Conservation (phyloP, 2,797 vertebrate genomes). For the Pseudotriccus pelzelni region DNA sequence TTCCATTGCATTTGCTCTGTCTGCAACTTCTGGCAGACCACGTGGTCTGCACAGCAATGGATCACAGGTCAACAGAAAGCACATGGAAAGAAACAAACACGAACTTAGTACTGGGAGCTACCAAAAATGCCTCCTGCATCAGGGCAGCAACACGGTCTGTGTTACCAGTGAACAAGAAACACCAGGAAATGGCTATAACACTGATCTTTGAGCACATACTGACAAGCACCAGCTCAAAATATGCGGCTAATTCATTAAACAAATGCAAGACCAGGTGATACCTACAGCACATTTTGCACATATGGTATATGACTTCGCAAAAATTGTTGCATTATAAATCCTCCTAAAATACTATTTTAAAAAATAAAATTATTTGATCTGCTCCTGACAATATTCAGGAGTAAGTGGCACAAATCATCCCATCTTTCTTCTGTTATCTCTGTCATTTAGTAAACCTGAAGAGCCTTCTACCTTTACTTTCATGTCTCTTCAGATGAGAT, state of each 20-base stretch:
- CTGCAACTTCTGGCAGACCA: neutral
- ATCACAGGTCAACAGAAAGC: neutral
- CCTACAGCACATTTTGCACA: neutral
- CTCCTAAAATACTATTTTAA: neutral
- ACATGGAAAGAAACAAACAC: neutral
- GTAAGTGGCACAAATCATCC: neutral
- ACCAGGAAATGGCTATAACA: neutral
- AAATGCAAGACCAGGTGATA: neutral
- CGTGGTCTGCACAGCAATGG: rapidly evolving
- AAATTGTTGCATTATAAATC: neutral
- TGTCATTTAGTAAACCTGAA: neutral
- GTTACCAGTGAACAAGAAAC: neutral
- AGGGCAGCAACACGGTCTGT: neutral
- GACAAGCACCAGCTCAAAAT: neutral
- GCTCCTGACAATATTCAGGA: neutral
- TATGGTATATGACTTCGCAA: neutral
- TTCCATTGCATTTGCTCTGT: neutral
- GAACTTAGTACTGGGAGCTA: neutral
- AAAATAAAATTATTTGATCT: neutral
- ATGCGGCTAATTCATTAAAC: neutral
- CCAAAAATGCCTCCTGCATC: neutral
- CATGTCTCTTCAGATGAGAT: neutral
- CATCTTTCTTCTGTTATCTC: neutral
- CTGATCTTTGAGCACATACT: neutral
- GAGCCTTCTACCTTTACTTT: neutral